A percentile compares a stretch with the other conserved stretches of the same genome.
Evolutionary conservation across 1,140 invertebrate species (phyloP).

Genomic region (Eriocheir sinensis): DNA sequence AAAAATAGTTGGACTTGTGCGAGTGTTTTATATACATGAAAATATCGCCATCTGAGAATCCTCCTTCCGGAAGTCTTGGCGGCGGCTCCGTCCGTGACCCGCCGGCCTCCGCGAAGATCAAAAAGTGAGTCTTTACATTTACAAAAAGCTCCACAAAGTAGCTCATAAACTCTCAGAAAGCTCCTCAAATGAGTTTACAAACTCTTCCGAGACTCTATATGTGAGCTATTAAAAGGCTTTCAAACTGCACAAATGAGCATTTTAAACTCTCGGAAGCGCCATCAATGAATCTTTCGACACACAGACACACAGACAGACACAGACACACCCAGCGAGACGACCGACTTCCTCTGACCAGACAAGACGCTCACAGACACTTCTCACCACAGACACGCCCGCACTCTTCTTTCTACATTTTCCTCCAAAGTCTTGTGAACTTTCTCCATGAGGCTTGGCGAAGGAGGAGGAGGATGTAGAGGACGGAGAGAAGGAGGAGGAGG

Average conservation of each 20-base stretch:
- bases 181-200: not conserved
- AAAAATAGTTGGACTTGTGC: conserved; percentile 7
- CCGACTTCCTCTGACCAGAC: not conserved
- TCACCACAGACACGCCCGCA: not conserved
- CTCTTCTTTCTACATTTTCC: not conserved
- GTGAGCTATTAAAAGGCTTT: conserved; percentile 25
- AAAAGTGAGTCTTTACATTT: conserved; percentile 17
- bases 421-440: conserved; percentile 5
- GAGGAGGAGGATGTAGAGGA: conserved; percentile 23
- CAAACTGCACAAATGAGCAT: conserved; percentile 13
- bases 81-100: not conserved
- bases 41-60: not conserved
- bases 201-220: not conserved
- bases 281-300: not conserved
- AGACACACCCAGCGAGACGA: not conserved
- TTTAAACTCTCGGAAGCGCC: not conserved
- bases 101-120: not conserved
- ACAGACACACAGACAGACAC: not conserved
- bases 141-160: conserved; percentile 25
- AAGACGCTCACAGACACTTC: not conserved
- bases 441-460: not conserved
- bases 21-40: not conserved
- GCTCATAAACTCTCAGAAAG: not conserved
- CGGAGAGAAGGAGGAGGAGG: not conserved
- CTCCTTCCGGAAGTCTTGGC: not conserved